Base-by-base conservation (phyloP, 2,888 invertebrate genomes). In the Meteorus cinctellus region DNA sequence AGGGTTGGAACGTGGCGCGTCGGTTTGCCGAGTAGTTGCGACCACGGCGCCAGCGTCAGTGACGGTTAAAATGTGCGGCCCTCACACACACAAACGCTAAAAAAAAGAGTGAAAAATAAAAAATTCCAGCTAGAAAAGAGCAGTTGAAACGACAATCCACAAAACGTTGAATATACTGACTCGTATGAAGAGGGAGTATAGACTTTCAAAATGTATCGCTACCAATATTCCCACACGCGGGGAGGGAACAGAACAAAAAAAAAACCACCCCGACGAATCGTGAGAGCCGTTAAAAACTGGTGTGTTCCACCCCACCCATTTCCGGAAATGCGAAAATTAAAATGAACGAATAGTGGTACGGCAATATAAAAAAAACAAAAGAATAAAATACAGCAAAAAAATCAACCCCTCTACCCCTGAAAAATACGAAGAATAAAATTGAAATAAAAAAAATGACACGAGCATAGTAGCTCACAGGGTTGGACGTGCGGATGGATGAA, bases 271-370 rank as follows among this genome's bases (percentile, higher is more conserved):
- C 73, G 24, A 16, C 55, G 62, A 51, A 73, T 68, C 66, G 72
- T 59, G 65, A 29, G 62, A 36, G 10, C 77, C 48, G 69, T 72
- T 75, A 72, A 75, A 72, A 75, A 72, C 70, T 73, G 45, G 51
- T 67, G 65, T 45, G 41, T 66, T 36, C 5, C 31, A 55, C 36
- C 62, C 51, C 19, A n/a, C 55, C 19, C 19, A 8, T 8, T 27
- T 27, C 74, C 77, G 74, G 65, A 78, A 77, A 78, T 75, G 77
- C 76, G 78, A 78, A 80, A 81, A 82, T 82, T 81, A 81, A 83
- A 83, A 82, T 81, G 81, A 82, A 81, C 80, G 80, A 78, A 81
- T 81, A 45, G 41, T 12, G 41, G 12, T 41, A 41, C 12, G 68
- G 34, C 24, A 34, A 48, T 48, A 34, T 59, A 34, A 31, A 34